Evolutionary conservation across 2,888 invertebrate species (phyloP), one percentile per base, ranked within the genome.

Genomic region (Dorcus hopei): DNA sequence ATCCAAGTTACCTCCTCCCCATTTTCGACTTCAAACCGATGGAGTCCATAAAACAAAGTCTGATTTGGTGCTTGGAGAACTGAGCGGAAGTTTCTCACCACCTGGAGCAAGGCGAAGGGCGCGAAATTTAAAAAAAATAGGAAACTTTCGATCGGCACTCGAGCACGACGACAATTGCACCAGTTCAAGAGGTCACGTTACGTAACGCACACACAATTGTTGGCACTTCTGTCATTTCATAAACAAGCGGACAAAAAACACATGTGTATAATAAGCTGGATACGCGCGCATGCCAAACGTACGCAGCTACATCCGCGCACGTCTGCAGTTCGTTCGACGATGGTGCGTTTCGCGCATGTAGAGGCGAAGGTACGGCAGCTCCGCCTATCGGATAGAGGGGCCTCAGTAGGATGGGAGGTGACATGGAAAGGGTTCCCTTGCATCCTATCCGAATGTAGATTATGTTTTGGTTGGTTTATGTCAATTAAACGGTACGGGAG

Each of bases 271-370:
- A 48, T 51, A 52, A 58, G 54, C 58, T 48, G 55, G 59, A 53
- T 63, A 59, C 63, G 64, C 67, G 67, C 67, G 67, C 68, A 67
- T 66, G 67, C 59, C 68, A 61, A 63, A 59, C 57, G 58, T 56
- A 54, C 49, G 57, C 50, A 63, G 63, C 60, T 65, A 70, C 73
- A 71, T 71, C 74, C 75, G 74, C 74, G 74, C 76, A 75, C 72
- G 64, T 65, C 65, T 67, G 70, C 72, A 68, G 73, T 68, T 70
- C 68, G 72, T 68, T 66, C 65, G 68, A 72, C 72, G 74, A 72
- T 74, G 74, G 73, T 73, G 74, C 65, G 53, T 60, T 65, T 62
- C 60, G 66, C 73, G 76, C 74, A 74, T 71, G 71, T 70, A 70
- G 70, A 62, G 69, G 70, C 68, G 69, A 64, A 66, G 61, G 59